These are phyloP conservation scores for Gambusia yucatana DNA, from an alignment of 2,797 vertebrate species.

Conservation along the genomic window DNA sequence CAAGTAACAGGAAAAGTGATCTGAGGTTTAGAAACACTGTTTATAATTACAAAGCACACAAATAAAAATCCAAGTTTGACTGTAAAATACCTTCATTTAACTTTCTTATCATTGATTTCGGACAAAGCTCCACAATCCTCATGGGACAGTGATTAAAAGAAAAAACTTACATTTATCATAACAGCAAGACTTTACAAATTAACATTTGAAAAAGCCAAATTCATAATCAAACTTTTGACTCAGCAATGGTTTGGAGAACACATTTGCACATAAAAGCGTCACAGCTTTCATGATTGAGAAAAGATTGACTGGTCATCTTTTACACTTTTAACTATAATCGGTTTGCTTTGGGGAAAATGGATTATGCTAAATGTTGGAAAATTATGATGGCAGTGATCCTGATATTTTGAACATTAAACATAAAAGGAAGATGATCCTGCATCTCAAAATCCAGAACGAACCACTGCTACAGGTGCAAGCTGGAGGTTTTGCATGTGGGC, in stretches of 20 bases:
- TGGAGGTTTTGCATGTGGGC: slow-evolving; percentile 3
- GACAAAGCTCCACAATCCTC: background rate
- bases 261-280: background rate
- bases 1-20: background rate
- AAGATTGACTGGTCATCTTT: background rate
- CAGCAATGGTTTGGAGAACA: background rate
- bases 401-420: background rate
- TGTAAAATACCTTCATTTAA: background rate
- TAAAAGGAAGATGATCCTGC: background rate
- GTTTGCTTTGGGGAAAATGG: background rate
- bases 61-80: background rate
- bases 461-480: background rate
- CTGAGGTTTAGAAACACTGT: background rate
- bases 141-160: background rate
- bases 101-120: background rate
- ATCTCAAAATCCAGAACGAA: background rate
- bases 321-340: background rate
- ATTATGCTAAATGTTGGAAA: background rate
- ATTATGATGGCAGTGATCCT: background rate
- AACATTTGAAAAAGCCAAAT: background rate
- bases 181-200: background rate
- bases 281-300: background rate
- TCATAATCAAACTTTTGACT: background rate
- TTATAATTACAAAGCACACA: background rate
- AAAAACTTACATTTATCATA: background rate